phyloP scores from a whole-genome alignment of 2,113 vertebrate genomes.

The Anguilla japonica region DNA sequence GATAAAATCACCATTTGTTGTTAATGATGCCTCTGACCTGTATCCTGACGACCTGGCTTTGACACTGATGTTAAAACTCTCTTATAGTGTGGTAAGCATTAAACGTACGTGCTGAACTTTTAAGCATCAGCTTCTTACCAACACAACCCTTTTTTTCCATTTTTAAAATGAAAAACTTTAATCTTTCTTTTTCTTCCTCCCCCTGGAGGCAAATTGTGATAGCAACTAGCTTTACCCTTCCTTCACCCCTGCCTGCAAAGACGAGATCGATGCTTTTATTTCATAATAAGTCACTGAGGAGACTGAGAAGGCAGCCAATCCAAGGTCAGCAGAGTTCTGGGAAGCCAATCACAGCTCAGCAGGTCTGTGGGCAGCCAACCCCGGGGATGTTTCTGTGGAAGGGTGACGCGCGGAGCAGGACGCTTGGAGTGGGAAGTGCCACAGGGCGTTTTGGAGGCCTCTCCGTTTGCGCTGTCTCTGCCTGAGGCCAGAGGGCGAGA shows the following conservation, averaged over 20 bases:
- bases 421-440: not conserved
- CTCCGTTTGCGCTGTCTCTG: not conserved
- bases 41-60: constrained; percentile 7
- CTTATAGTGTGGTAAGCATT: too few species aligned
- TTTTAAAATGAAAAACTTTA: not conserved
- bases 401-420: not conserved
- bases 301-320: not conserved
- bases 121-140: not conserved
- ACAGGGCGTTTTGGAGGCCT: not conserved
- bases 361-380: not conserved
- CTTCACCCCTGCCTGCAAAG: not conserved
- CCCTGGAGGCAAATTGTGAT: not conserved
- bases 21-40: not conserved
- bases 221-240: not conserved
- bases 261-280: not conserved
- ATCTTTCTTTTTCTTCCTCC: not conserved
- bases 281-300: constrained; percentile 1
- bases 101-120: not conserved
- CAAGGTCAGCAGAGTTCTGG: not conserved
- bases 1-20: not conserved
- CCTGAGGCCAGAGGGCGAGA: not conserved
- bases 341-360: not conserved
- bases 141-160: not conserved
- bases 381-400: not conserved
- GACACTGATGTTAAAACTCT: not conserved